phyloP scores from a whole-genome alignment of 2,113 vertebrate genomes.

The Chionomys nivalis region DNA sequence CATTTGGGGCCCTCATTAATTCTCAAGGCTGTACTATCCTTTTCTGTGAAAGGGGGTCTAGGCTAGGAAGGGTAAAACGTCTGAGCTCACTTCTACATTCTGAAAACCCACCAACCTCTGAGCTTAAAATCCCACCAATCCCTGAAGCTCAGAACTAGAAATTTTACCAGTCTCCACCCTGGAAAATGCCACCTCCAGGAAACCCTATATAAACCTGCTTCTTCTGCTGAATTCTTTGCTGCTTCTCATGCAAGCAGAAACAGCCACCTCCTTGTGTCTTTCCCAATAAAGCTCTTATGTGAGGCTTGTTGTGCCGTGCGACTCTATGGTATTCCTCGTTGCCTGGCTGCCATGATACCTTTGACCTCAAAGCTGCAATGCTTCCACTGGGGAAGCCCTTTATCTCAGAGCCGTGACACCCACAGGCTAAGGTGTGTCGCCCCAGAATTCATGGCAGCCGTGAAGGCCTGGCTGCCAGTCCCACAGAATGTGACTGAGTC shows the following conservation, averaged over 20 bases:
- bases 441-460: not conserved
- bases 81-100: not conserved
- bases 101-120: not conserved
- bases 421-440: not conserved
- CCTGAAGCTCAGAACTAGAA: not conserved
- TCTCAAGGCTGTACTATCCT: not conserved
- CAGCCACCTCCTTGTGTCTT: not conserved
- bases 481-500: not conserved
- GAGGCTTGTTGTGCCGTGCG: not conserved
- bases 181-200: not conserved
- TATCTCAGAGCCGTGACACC: not conserved
- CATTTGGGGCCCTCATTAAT: not conserved
- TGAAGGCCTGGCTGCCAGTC: not conserved
- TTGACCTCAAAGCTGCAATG: not conserved
- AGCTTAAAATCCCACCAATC: not conserved
- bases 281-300: not conserved
- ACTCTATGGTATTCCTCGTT: not conserved
- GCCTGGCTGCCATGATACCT: not conserved
- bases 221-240: not conserved
- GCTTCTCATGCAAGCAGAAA: not conserved
- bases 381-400: not conserved
- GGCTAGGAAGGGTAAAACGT: not conserved
- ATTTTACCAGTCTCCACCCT: not conserved
- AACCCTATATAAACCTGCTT: not conserved
- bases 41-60: not conserved